phyloP scores from a whole-genome alignment of 2,797 vertebrate species.

The Danio jaintianensis region DNA sequence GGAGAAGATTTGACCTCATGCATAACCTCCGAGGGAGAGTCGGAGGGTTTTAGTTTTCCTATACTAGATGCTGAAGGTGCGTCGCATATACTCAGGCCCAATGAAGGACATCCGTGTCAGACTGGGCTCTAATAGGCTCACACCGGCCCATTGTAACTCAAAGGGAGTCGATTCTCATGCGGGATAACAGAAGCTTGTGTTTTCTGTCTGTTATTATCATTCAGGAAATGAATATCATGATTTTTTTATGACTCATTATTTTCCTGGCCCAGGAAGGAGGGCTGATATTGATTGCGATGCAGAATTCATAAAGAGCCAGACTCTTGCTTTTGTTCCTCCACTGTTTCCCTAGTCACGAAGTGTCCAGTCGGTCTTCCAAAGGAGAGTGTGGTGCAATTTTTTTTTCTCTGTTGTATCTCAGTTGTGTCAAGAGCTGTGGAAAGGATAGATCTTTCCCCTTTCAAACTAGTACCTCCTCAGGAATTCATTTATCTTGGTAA shows the following conservation, averaged over 20 bases:
- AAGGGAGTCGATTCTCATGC: slow-evolving; percentile 43
- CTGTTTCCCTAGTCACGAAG: slow-evolving; percentile 61
- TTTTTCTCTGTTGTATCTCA: slow-evolving; percentile 70
- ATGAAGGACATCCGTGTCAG: slow-evolving; percentile 44
- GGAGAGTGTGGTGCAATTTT: slow-evolving; percentile 65
- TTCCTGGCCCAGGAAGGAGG: slow-evolving; percentile 61
- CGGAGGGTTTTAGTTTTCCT: slow-evolving; percentile 70
- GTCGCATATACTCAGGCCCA: slow-evolving; percentile 35
- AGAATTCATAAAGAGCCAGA: slow-evolving; percentile 71
- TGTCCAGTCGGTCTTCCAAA: slow-evolving; percentile 63
- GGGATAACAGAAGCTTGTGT: slow-evolving; percentile 41
- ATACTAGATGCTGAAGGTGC: slow-evolving; percentile 55
- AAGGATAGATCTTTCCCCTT: slow-evolving; percentile 67
- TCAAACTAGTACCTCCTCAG: slow-evolving; percentile 71
- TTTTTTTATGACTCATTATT: slow-evolving; percentile 77
- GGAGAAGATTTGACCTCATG: slow-evolving; percentile 69
- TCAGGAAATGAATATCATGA: slow-evolving; percentile 69
- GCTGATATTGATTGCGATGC: slow-evolving; percentile 73
- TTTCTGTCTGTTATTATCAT: slow-evolving; percentile 52
- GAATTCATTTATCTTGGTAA: slow-evolving; percentile 82
- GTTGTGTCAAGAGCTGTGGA: slow-evolving; percentile 71
- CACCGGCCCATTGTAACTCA: slow-evolving; percentile 55
- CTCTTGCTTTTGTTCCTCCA: slow-evolving; percentile 54
- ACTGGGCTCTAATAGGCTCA: slow-evolving; percentile 61
- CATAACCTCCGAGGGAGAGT: slow-evolving; percentile 72